Evolutionary conservation across 2,888 invertebrate species (phyloP).

Genomic region (Dryomyza anilis): DNA sequence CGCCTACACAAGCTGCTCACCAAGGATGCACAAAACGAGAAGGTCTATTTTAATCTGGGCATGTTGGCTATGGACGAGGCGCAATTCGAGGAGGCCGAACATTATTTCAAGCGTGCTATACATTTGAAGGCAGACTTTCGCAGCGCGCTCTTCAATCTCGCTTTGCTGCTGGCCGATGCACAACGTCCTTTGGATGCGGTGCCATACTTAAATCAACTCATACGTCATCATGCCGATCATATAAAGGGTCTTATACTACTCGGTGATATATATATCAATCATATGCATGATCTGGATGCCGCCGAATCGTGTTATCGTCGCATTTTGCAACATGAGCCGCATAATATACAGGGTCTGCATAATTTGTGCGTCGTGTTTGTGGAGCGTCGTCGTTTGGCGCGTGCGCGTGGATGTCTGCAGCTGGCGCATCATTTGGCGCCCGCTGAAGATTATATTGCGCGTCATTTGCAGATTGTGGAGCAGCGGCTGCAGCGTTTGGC

Average conservation of each 20-base stretch:
- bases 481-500: constrained; percentile 52
- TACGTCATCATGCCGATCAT: constrained; percentile 90
- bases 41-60: constrained; percentile 92
- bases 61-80: constrained; percentile 97
- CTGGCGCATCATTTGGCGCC: constrained; percentile 84
- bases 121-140: constrained; percentile 87
- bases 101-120: constrained; percentile 88
- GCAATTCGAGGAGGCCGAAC: constrained; percentile 85
- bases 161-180: constrained; percentile 85
- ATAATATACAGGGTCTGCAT: constrained; percentile 92
- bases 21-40: constrained; percentile 74
- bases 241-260: constrained; percentile 91
- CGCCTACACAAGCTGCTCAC: constrained; percentile 80
- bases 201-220: constrained; percentile 88
- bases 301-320: constrained; percentile 94
- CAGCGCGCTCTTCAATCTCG: constrained; percentile 93
- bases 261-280: constrained; percentile 95
- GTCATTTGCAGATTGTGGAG: constrained; percentile 85
- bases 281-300: constrained; percentile 90
- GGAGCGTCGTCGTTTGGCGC: constrained; percentile 83
- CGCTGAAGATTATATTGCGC: constrained; percentile 86
- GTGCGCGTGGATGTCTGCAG: constrained; percentile 84
- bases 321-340: constrained; percentile 85
- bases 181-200: constrained; percentile 89
- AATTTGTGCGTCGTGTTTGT: constrained; percentile 96